Base-by-base conservation (phyloP, 1,140 invertebrate genomes). In the Drosophila mauritiana region DNA sequence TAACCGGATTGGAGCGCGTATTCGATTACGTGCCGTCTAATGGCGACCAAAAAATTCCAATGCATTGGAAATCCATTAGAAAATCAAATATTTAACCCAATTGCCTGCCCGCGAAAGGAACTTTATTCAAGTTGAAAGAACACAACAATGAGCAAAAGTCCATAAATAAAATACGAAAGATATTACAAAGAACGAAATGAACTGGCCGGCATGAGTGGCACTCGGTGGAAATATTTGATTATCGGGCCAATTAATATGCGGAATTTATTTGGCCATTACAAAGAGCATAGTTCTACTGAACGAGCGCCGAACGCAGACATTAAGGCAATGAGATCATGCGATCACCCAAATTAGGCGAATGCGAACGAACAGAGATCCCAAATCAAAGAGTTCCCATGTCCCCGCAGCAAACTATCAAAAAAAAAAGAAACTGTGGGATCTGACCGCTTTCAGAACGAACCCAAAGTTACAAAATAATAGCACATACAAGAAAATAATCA, bases 41-140 rank as follows among this genome's bases (percentile, higher is more conserved):
- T 11, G 20, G 20, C 0, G 10, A 25, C 45, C 22, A 27, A 40
- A 31, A 11, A 12, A 64, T 68, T 64, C 64, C 59, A 15, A 52
- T 74, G 34, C 70, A 74, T 55, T 49, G 39, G 17, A 67, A 76
- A 67, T 76, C 70, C 72, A 76, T 76, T 67, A 48, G 73, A 58
- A 67, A 17, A 52, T 57, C 73, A 67, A 75, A 76, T 67, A 76
- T 76, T 76, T 58, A 75, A 58, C 53, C 73, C 40, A 76, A 76
- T 76, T 64, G 37, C 57, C 52, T 36, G 65, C 17, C 37, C 3
- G 53, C 34, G 3, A 65, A 1, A 27, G 22, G 15, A 68, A 40
- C 49, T 56, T 55, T 40, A 69, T 69, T 69, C 72, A 75, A 63
- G 70, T 74, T 65, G 72, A 75, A 75, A 52, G 72, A 36, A 17